Evolutionary conservation across 2,797 vertebrate genomes (phyloP).

Genomic region (Staurois parvus): DNA sequence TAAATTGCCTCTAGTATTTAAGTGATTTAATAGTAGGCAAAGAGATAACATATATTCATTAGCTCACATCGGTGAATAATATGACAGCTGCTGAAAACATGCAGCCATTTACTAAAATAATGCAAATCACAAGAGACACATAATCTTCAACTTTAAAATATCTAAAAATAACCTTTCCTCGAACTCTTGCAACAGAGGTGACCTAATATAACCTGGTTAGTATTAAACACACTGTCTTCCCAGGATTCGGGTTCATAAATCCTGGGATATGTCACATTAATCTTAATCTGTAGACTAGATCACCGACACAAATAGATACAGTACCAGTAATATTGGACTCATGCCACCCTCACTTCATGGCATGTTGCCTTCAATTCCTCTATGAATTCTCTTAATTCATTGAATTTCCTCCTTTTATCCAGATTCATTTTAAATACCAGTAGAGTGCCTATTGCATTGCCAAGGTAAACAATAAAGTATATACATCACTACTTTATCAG

Average conservation of each 20-base stretch:
- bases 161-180: conserved; percentile 56
- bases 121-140: conserved; percentile 40
- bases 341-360: conserved; percentile 45
- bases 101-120: conserved; percentile 35
- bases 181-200: conserved; percentile 49
- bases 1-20: not conserved
- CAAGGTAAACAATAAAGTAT: conserved; percentile 12
- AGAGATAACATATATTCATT: conserved; percentile 25
- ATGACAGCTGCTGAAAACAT: conserved; percentile 30
- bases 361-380: conserved; percentile 49
- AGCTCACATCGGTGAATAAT: conserved; percentile 10
- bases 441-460: not conserved
- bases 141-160: conserved; percentile 23
- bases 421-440: conserved; percentile 20
- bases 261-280: conserved; percentile 49
- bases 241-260: conserved; percentile 56
- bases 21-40: not conserved
- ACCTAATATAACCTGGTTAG: conserved; percentile 61
- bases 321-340: conserved; percentile 52
- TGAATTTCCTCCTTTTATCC: conserved; percentile 22
- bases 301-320: conserved; percentile 60
- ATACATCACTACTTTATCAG: not conserved
- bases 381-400: conserved; percentile 36
- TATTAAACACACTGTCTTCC: conserved; percentile 45
- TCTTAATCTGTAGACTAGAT: conserved; percentile 58